Conservation (phyloP, 2,797 vertebrate genomes). For the Pampus argenteus region DNA sequence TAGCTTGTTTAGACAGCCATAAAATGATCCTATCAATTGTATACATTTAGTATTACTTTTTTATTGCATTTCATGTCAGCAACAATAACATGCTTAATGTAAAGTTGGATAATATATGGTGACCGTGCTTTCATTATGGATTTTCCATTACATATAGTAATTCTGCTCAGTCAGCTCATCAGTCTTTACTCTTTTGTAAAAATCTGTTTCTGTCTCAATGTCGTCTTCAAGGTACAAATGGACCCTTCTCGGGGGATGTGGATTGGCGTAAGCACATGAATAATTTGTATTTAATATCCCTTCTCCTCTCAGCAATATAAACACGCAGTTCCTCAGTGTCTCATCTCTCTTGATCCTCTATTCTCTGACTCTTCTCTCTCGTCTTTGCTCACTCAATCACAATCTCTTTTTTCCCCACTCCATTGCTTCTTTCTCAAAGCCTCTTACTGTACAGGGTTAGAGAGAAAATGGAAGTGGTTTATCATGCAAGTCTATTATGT, state of each 20-base stretch:
- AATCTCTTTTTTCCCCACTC: neutral
- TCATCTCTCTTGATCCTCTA: slow-evolving; percentile 53
- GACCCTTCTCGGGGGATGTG: slow-evolving; percentile 55
- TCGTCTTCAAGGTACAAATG: slow-evolving; percentile 64
- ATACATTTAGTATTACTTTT: neutral
- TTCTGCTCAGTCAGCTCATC: slow-evolving; percentile 21
- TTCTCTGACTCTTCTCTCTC: slow-evolving; percentile 27
- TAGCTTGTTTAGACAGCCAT: slow-evolving; percentile 5
- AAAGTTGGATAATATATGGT: neutral
- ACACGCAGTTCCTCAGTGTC: slow-evolving; percentile 59
- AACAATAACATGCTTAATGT: neutral
- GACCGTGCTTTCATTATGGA: slow-evolving; percentile 4
- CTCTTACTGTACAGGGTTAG: slow-evolving; percentile 56
- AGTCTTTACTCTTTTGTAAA: neutral
- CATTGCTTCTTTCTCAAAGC: slow-evolving; percentile 26
- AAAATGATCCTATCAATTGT: neutral
- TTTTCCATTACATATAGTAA: slow-evolving; percentile 15
- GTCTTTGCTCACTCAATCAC: slow-evolving; percentile 44
- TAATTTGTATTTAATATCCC: slow-evolving; percentile 80
- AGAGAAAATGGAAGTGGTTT: slow-evolving; percentile 61
- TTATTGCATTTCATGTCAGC: neutral
- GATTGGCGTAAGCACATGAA: slow-evolving; percentile 70
- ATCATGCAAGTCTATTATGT: slow-evolving; percentile 63
- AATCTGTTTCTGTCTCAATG: slow-evolving; percentile 14
- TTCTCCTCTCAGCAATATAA: slow-evolving; percentile 71